Conservation (phyloP, 2,797 vertebrate species). For the Pitangus sulphuratus region DNA sequence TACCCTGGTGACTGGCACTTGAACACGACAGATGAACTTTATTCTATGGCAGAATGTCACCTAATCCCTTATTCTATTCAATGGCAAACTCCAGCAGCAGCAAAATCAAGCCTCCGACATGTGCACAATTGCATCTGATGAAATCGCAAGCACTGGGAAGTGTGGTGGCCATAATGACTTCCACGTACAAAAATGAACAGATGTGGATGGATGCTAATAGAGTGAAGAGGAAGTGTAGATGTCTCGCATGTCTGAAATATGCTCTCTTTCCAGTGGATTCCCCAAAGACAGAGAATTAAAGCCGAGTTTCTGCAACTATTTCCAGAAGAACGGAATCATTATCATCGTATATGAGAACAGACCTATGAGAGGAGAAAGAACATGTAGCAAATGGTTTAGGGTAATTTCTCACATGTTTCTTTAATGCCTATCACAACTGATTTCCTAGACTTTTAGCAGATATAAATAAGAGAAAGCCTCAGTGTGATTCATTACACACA, state of each 20-base stretch:
- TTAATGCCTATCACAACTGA: neutral
- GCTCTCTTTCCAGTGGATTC: neutral
- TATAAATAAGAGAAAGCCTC: constrained; percentile 47
- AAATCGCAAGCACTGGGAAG: neutral
- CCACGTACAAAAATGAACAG: neutral
- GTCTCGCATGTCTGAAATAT: neutral
- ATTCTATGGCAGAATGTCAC: neutral
- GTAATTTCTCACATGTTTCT: constrained; percentile 21
- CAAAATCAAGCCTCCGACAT: neutral
- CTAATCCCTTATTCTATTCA: neutral
- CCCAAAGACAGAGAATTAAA: neutral
- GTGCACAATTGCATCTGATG: neutral
- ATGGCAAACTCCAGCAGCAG: neutral
- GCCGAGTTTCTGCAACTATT: neutral
- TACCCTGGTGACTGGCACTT: neutral
- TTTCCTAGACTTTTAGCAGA: constrained; percentile 12
- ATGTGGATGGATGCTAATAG: neutral
- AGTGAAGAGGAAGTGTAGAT: neutral
- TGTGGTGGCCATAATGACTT: neutral
- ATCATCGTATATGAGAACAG: neutral
- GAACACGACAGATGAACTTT: neutral
- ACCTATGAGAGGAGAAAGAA: neutral
- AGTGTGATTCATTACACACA: neutral
- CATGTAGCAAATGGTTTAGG: neutral
- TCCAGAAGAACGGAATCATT: neutral